Conservation (phyloP, 2,113 vertebrate species). For the Misgurnus anguillicaudatus region DNA sequence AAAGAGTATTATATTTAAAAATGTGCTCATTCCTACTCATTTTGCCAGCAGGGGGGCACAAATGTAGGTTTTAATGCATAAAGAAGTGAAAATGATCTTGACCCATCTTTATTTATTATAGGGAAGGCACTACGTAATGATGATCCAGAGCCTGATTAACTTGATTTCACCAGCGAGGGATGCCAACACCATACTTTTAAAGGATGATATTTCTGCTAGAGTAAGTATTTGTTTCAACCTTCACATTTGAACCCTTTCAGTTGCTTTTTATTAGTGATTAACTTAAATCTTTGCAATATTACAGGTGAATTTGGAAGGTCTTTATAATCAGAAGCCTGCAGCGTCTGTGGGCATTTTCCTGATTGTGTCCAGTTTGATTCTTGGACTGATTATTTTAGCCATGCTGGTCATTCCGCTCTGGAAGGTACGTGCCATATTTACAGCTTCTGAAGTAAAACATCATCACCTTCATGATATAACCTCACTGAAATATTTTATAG, state of each 20-base stretch:
- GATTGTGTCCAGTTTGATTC: conserved; percentile 77
- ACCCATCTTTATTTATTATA: conserved; percentile 59
- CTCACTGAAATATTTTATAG: not conserved
- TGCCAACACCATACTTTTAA: conserved; percentile 73
- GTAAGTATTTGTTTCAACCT: conserved; percentile 69
- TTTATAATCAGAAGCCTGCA: conserved; percentile 83
- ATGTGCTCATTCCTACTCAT: too few relatives aligned
- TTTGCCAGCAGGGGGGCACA: too few relatives aligned
- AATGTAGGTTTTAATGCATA: too few relatives aligned
- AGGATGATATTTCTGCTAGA: conserved; percentile 66
- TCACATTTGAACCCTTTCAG: not conserved
- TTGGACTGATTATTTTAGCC: conserved; percentile 81
- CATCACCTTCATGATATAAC: not conserved
- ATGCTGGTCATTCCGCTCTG: conserved; percentile 82
- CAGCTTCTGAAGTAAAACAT: not conserved
- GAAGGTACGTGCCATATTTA: conserved; percentile 80
- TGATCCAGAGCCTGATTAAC: conserved; percentile 72
- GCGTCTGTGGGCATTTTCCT: conserved; percentile 74
- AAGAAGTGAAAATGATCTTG: not conserved
- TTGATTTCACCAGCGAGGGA: conserved; percentile 74
- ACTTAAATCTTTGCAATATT: conserved; percentile 26
- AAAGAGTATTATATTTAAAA: too few relatives aligned
- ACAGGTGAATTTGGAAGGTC: conserved; percentile 84
- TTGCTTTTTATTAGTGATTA: not conserved
- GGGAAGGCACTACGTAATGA: conserved; percentile 81